phyloP scores from a whole-genome alignment of 2,113 vertebrate species.

The Alces alces region DNA sequence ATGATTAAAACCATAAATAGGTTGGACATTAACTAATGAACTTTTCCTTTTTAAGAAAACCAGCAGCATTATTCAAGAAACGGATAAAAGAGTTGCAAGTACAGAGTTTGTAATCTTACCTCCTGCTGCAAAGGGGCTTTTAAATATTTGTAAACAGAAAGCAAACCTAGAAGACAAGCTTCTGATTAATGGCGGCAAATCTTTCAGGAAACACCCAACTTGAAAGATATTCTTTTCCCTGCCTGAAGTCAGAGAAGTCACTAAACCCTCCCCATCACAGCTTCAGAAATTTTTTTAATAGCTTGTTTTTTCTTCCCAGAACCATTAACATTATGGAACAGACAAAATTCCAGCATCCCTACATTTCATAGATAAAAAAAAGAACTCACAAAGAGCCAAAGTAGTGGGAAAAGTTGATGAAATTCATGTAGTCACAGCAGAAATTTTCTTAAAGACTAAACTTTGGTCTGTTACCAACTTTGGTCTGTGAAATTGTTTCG shows the following conservation, averaged over 20 bases:
- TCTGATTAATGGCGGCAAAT: background rate
- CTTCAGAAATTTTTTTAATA: background rate
- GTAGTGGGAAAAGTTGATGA: background rate
- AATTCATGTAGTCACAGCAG: background rate
- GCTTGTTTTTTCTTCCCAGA: background rate
- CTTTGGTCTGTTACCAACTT: background rate
- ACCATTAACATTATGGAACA: background rate
- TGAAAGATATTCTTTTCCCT: background rate
- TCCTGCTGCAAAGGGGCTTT: background rate
- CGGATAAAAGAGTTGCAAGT: background rate
- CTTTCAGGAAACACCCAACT: slow-evolving; percentile 19
- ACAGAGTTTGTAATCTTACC: background rate
- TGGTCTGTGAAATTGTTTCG: background rate
- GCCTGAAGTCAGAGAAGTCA: background rate
- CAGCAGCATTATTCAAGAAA: background rate
- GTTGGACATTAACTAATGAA: background rate
- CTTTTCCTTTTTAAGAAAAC: slow-evolving; percentile 27
- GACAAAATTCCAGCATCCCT: background rate
- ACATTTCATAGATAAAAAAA: background rate
- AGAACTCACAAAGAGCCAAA: background rate
- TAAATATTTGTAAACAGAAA: slow-evolving; percentile 25
- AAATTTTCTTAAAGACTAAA: background rate
- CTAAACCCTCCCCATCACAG: background rate
- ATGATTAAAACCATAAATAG: slow-evolving; percentile 18
- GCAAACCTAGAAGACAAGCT: background rate